phyloP scores from a whole-genome alignment of 2,797 vertebrate genomes.

The Darevskia nairensis region DNA sequence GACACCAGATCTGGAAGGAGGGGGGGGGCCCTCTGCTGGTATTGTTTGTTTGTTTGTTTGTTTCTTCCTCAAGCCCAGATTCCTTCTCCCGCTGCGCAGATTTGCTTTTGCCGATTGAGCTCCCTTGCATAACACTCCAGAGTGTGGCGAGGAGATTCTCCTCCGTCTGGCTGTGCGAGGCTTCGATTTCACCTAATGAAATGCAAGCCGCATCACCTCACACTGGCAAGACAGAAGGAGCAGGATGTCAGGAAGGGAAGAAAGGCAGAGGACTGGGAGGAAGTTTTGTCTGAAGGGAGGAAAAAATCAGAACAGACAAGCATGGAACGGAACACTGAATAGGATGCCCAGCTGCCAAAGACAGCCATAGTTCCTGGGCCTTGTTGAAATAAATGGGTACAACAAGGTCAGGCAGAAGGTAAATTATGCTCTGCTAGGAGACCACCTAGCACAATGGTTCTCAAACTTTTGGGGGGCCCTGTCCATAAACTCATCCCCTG shows the following conservation, averaged over 20 bases:
- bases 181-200: conserved; percentile 62
- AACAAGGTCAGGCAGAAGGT: neutral
- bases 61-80: neutral
- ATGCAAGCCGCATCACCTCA: conserved; percentile 69
- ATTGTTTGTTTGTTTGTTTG: no score
- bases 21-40: neutral
- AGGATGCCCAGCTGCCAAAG: neutral
- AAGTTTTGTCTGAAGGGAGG: conserved; percentile 26
- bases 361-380: neutral
- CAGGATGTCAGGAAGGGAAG: conserved; percentile 72
- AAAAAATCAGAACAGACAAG: conserved; percentile 63
- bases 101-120: neutral
- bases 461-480: no score
- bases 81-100: neutral
- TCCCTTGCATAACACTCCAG: conserved; percentile 1
- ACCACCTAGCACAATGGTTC: neutral
- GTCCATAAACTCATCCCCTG: no score
- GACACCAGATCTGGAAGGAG: neutral
- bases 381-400: neutral
- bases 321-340: conserved; percentile 33
- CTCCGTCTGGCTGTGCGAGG: conserved; percentile 20
- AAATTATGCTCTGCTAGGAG: neutral
- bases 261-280: conserved; percentile 65
- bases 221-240: conserved; percentile 65
- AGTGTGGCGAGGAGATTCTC: rapidly evolving